Base-by-base conservation (phyloP, 2,113 vertebrate genomes). In the Caranx ignobilis region DNA sequence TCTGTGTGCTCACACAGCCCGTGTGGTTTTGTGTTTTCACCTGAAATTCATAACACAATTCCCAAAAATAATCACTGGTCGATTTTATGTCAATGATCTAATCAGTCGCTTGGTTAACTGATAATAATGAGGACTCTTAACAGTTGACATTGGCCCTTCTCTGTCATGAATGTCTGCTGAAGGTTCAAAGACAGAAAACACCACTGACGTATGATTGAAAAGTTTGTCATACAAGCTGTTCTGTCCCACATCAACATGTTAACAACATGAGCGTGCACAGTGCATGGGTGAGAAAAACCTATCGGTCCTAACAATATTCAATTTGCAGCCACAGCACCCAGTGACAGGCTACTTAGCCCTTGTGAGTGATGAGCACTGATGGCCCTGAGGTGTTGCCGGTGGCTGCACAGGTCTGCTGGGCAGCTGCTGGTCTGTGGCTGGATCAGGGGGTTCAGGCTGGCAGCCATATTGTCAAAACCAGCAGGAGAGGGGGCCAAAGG, bases 291-390 rank as follows among this genome's bases (percentile, higher is more conserved):
- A 85, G 90, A 92, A 83, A 74, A 86, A 77, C 79, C 73, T 68
- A 63, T 52, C 68, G 72, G 78, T 90, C 77, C 83, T 87, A 87
- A 91, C 89, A 92, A 92, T 91, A 93, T 93, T 91, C 87, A 91
- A 90, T 93, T 91, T 90, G 81, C 90, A 80, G 75, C 82, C 81
- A 87, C 90, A 91, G 85, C 76, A 77, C 76, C 75, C 50, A 64
- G 47, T 91, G 92, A 92, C 90, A 81, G 84, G 84, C 79, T 91
- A 75, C 89, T 93, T 93, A 90, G 73, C 50, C 37, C 37, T 10
- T 2, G 55, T 93, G 91, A 91, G 86, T 81, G 82, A 93, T 91
- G 90, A 87, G 77, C 59, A 67, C 72, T 34, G 82, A 84, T 77
- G 85, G 82, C 87, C 92, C 84, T 61, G 81, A 92, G 93, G 90